Percentiles rank a stretch among this genome's conserved stretches.
phyloP scores from a whole-genome alignment of 2,888 invertebrate genomes.

The Bombylius major region DNA sequence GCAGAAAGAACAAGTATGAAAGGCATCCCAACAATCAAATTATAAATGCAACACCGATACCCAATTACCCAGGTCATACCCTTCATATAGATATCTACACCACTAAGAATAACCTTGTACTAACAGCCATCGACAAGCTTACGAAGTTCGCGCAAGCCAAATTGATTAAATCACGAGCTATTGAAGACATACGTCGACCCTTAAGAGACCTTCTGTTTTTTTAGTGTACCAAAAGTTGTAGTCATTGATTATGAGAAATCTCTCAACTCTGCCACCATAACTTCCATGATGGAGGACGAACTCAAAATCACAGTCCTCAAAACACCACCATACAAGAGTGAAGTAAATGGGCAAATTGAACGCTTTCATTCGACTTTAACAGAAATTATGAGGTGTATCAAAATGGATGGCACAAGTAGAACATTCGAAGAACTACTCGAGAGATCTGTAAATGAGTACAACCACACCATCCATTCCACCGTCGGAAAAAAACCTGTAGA shows the following conservation, averaged over 20 bases:
- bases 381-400: constrained; percentile 13
- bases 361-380: constrained; percentile 13
- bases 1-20: neutral
- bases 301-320: constrained; percentile 12
- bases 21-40: neutral
- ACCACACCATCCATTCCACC: constrained; percentile 9
- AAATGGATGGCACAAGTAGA: constrained; percentile 2
- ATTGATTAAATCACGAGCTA: constrained; percentile 3
- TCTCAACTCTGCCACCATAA: constrained; percentile 12
- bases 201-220: constrained; percentile 3
- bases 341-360: constrained; percentile 10
- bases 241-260: constrained; percentile 17
- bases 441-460: neutral
- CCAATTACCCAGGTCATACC: constrained; percentile 5
- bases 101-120: constrained; percentile 5
- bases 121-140: constrained; percentile 13
- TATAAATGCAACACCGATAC: constrained; percentile 5
- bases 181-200: constrained; percentile 1
- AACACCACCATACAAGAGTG: constrained; percentile 11
- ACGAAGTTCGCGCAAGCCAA: constrained; percentile 9
- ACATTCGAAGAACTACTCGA: neutral
- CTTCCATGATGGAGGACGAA: constrained; percentile 12
- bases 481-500: constrained; percentile 13
- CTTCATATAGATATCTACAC: constrained; percentile 9
- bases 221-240: constrained; percentile 11